Evolutionary conservation across 2,797 vertebrate species (phyloP).

Genomic region (Mus minutoides): DNA sequence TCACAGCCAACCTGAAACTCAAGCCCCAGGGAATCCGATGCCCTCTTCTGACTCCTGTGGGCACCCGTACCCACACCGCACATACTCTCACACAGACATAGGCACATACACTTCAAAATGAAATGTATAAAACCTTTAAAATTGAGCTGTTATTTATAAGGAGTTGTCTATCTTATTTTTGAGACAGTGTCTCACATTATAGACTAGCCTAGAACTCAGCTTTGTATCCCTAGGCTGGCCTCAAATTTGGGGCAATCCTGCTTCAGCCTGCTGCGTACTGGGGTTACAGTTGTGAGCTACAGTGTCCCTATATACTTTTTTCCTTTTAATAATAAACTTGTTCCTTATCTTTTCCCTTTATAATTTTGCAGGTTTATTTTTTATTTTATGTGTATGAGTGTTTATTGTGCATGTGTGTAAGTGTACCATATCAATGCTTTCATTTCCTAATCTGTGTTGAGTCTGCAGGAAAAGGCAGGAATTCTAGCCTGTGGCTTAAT

Average conservation of each 20-base stretch:
- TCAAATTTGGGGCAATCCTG: no score
- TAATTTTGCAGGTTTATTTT: not conserved
- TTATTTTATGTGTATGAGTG: not conserved
- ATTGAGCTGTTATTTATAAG: constrained; percentile 27
- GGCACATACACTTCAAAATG: not conserved
- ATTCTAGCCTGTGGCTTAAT: constrained; percentile 2
- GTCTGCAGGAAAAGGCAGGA: constrained; percentile 7
- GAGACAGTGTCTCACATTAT: not conserved
- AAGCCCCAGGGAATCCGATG: not conserved
- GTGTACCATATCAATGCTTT: not conserved
- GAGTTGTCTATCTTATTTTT: not conserved
- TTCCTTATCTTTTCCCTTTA: constrained; percentile 23
- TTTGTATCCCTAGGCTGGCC: not conserved
- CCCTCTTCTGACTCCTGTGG: not conserved
- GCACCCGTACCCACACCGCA: no score
- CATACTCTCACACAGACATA: not conserved
- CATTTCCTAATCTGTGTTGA: not conserved
- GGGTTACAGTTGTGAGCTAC: not conserved
- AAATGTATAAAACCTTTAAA: not conserved
- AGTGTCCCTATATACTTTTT: no score
- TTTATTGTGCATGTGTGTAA: not conserved
- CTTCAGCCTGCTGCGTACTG: not conserved
- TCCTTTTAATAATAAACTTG: not conserved
- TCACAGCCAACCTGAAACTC: not conserved
- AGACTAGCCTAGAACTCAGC: no score